Evolutionary conservation across 2,113 vertebrate genomes (phyloP).

Genomic region (Rhea americana): DNA sequence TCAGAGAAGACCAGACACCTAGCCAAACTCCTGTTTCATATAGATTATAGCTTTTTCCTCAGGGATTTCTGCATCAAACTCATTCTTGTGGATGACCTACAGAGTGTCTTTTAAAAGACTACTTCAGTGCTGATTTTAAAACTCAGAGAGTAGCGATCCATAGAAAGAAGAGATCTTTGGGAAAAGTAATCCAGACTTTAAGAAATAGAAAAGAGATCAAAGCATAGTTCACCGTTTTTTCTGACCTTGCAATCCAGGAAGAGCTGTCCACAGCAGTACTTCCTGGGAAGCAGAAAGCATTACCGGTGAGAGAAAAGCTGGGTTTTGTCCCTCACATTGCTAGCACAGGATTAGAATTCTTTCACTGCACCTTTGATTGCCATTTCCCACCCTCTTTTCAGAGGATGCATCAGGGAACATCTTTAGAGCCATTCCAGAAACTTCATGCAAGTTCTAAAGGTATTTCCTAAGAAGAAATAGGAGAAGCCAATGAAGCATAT

Average conservation of each 20-base stretch:
- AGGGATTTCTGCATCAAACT: neutral
- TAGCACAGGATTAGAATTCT: neutral
- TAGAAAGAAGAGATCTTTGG: neutral
- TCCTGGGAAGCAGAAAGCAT: neutral
- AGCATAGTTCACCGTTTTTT: neutral
- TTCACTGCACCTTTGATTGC: conserved; percentile 6
- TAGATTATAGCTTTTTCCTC: neutral
- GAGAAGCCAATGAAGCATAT: conserved; percentile 12
- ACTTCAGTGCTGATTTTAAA: neutral
- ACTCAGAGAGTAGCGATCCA: neutral
- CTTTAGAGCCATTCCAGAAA: conserved; percentile 46
- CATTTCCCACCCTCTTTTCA: neutral
- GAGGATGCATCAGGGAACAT: neutral
- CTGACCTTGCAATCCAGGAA: neutral
- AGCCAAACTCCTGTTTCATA: neutral
- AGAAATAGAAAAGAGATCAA: neutral
- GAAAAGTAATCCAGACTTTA: neutral
- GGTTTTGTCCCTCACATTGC: neutral
- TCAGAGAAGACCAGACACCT: neutral
- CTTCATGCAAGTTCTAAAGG: conserved; percentile 31
- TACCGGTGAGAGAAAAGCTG: neutral
- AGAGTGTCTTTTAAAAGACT: neutral
- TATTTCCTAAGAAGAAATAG: conserved; percentile 28
- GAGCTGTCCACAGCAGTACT: neutral
- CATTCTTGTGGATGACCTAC: neutral